phyloP scores from a whole-genome alignment of 2,797 vertebrate genomes.

The Chanos chanos region DNA sequence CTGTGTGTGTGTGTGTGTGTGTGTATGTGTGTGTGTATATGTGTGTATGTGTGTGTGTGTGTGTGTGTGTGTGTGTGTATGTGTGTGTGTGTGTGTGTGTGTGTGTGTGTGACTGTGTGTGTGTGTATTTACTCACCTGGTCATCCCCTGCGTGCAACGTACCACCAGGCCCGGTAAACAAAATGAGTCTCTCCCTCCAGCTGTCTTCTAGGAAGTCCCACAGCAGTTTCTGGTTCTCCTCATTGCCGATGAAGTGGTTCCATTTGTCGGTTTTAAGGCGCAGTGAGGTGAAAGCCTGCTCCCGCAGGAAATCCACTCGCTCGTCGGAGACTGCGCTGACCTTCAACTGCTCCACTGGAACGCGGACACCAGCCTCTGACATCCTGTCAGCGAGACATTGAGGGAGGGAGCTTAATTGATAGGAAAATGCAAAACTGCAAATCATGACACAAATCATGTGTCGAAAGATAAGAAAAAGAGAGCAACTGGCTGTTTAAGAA shows the following conservation, averaged over 20 bases:
- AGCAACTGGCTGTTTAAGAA: too few relatives aligned
- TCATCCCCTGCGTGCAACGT: constrained; percentile 68
- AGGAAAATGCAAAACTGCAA: too few relatives aligned
- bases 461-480: too few relatives aligned
- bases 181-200: constrained; percentile 61
- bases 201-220: constrained; percentile 74
- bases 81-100: background rate
- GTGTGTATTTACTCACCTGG: constrained; percentile 63
- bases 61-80: background rate
- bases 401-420: background rate
- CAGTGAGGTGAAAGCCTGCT: constrained; percentile 73
- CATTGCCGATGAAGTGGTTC: constrained; percentile 77
- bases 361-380: constrained; percentile 64
- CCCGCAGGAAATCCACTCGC: constrained; percentile 75
- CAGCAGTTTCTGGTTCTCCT: constrained; percentile 77
- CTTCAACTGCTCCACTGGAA: constrained; percentile 66
- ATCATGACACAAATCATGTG: too few relatives aligned
- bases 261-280: constrained; percentile 78
- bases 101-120: background rate
- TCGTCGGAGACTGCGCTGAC: constrained; percentile 68
- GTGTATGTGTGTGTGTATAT: background rate
- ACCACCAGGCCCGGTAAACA: constrained; percentile 75
- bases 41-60: background rate
- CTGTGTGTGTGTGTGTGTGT: background rate
- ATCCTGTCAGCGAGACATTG: constrained; percentile 38